Base-by-base conservation (phyloP, 2,888 invertebrate species). In the Metellina segmentata region DNA sequence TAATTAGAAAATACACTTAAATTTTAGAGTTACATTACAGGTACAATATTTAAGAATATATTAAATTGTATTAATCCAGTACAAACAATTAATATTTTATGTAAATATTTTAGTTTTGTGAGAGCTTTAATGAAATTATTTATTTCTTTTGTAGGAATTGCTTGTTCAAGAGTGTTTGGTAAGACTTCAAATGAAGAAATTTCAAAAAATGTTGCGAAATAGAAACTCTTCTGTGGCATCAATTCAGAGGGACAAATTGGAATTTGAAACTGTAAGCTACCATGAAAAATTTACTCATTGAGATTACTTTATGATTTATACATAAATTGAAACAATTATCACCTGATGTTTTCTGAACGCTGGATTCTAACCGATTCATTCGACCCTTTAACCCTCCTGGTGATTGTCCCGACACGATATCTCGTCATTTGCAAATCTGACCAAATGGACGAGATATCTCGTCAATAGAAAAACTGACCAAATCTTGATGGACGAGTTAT, bases 141-240 rank as follows among this genome's bases (percentile, higher is more conserved):
- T 34, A 4, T 34, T 34, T 81, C 20, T 48, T 51, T 53, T 69
- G n/a, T 16, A 91, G 91, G 91, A 91, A 51, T 87, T 87, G 20
- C 87, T 91, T 71, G 87, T 91, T 16, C 87, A 91, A 83, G 91
- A 91, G 51, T 87, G 91, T 61, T 82, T 91, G 19, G 70, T 81
- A 69, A 91, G 77, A 51, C 87, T 91, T 79, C 87, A 91, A 51
- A 74, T 91, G 87, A 91, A 91, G 72, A 91, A 87, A n/a, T 83
- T 70, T 52, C 77, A 87, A 69, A 91, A 88, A 51, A 13, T 91
- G 53, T 70, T 91, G 19, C 87, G 79, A 52, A 83, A 69, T 9
- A 87, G 75, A 74, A 91, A 91, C 20, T 87, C 69, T 16, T 87
- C 83, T 48, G 91, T 91, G 11, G 82, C 85, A 83, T 87, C 82